Percentiles rank a stretch among this genome's conserved stretches.
Evolutionary conservation across 2,888 invertebrate genomes (phyloP).

Genomic region (Trichacis sp.): DNA sequence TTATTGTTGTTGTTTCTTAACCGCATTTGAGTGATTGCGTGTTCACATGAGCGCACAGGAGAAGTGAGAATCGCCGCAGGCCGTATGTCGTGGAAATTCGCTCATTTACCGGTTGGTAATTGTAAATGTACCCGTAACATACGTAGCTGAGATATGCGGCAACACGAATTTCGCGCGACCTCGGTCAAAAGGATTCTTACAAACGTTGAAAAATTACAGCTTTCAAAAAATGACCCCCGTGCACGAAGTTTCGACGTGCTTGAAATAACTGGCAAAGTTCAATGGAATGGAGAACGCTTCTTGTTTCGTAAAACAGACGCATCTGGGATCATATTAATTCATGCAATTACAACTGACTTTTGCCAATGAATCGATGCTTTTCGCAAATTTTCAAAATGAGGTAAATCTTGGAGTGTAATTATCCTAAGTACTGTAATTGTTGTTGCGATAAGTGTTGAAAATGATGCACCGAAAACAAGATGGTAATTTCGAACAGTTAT

Average conservation of each 20-base stretch:
- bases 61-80: slow-evolving; percentile 12
- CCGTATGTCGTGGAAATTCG: slow-evolving; percentile 27
- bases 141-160: slow-evolving; percentile 18
- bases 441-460: too few relatives aligned
- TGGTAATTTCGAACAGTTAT: too few relatives aligned
- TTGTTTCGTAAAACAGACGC: too few relatives aligned
- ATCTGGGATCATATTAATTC: too few relatives aligned
- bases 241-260: not conserved
- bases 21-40: slow-evolving; percentile 8
- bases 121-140: slow-evolving; percentile 20
- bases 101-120: slow-evolving; percentile 12
- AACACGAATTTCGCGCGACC: slow-evolving; percentile 17
- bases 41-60: slow-evolving; percentile 11
- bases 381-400: too few relatives aligned
- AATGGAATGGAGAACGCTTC: too few relatives aligned
- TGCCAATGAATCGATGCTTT: too few relatives aligned
- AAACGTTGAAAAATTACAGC: slow-evolving; percentile 11
- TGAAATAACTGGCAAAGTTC: not conserved
- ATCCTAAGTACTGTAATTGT: too few relatives aligned
- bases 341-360: too few relatives aligned
- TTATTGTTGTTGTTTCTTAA: slow-evolving; percentile 5
- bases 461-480: too few relatives aligned
- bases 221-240: slow-evolving; percentile 22
- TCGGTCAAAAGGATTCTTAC: slow-evolving; percentile 22
- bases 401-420: too few relatives aligned